Percentiles rank a stretch among this genome's conserved stretches.
Conservation (phyloP, 2,797 vertebrate species). For the Scolopax rusticola region DNA sequence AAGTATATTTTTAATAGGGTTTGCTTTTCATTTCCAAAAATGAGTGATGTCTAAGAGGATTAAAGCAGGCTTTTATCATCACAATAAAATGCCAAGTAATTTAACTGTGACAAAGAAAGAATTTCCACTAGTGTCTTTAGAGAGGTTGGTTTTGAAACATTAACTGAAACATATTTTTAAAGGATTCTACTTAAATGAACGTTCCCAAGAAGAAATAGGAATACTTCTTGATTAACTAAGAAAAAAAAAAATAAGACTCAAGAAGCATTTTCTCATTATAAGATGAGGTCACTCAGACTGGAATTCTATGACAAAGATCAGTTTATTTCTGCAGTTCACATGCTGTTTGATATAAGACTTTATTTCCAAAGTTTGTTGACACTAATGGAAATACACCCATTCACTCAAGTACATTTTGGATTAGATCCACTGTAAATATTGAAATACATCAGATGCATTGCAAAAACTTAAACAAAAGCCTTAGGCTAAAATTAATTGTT, state of each 20-base stretch:
- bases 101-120: not conserved
- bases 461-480: conserved; percentile 33
- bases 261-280: not conserved
- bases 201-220: not conserved
- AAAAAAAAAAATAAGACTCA: not conserved
- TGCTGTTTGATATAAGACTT: not conserved
- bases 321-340: not conserved
- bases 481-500: conserved; percentile 18
- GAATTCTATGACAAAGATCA: not conserved
- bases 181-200: not conserved
- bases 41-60: not conserved
- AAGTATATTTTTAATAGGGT: not conserved
- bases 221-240: not conserved
- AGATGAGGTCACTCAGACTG: not conserved
- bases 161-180: not conserved
- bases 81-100: not conserved
- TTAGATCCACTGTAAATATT: conserved; percentile 36
- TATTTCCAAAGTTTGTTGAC: not conserved
- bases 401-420: conserved; percentile 16
- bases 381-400: not conserved
- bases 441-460: conserved; percentile 2
- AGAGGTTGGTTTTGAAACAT: not conserved
- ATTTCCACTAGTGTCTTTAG: not conserved
- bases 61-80: not conserved
- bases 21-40: not conserved